Evolutionary conservation across 2,888 invertebrate genomes (phyloP).

Genomic region (Mythimna impura): DNA sequence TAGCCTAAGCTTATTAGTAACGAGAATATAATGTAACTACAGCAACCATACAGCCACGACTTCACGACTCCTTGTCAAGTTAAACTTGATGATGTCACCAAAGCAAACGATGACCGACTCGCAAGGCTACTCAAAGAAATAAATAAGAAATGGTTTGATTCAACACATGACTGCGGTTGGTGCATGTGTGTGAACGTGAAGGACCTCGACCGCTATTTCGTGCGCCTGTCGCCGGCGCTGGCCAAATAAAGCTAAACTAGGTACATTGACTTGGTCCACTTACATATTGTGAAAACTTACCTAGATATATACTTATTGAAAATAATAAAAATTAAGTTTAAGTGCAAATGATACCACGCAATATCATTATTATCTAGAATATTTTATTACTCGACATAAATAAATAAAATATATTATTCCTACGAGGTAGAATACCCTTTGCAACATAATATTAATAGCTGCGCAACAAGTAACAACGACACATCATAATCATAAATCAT

Average conservation of each 20-base stretch:
- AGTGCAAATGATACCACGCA: neutral
- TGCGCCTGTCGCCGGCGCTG: conserved; percentile 73
- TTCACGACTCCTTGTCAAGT: conserved; percentile 69
- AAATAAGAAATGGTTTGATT: conserved; percentile 67
- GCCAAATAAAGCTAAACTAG: conserved; percentile 65
- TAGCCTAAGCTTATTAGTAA: conserved; percentile 56
- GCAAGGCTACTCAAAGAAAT: conserved; percentile 71
- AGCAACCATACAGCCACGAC: conserved; percentile 63
- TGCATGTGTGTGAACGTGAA: conserved; percentile 79
- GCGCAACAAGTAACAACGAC: conserved; percentile 18
- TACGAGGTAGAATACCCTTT: conserved; percentile 9
- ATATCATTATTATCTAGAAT: neutral
- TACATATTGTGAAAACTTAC: conserved; percentile 49
- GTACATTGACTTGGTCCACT: conserved; percentile 58
- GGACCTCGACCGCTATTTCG: conserved; percentile 85
- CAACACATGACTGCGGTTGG: conserved; percentile 63
- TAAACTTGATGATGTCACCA: conserved; percentile 78
- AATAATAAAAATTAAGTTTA: conserved; percentile 17
- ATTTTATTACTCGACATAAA: neutral
- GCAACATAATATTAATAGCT: conserved; percentile 8
- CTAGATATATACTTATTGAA: conserved; percentile 12
- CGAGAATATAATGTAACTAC: conserved; percentile 61
- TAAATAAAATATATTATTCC: neutral
- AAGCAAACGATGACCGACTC: conserved; percentile 73
- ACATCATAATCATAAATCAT: conserved; percentile 41